phyloP scores from a whole-genome alignment of 2,113 vertebrate genomes.

The Mesitornis unicolor region DNA sequence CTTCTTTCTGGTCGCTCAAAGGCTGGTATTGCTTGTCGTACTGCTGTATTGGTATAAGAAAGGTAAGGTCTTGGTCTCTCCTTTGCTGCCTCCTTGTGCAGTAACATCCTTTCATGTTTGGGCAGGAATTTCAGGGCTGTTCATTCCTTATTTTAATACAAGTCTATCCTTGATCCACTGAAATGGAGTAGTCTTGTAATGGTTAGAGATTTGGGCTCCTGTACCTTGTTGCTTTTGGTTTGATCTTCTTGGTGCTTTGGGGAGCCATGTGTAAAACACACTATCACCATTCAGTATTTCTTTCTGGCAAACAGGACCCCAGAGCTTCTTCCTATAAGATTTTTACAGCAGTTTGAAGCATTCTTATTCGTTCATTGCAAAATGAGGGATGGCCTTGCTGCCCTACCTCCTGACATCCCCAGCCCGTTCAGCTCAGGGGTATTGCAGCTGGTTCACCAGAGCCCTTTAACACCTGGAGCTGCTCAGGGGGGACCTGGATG shows the following conservation, averaged over 20 bases:
- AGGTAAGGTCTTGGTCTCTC: not conserved
- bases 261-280: rapidly evolving
- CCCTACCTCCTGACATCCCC: not conserved
- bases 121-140: not conserved
- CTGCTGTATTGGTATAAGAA: not conserved
- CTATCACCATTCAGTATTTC: not conserved
- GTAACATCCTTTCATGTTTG: not conserved
- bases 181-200: too few species aligned
- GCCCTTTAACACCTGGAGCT: not conserved
- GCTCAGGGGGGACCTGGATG: not conserved
- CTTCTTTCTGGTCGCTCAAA: not conserved
- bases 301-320: not conserved
- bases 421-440: not conserved
- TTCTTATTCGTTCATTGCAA: not conserved
- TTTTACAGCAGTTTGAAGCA: not conserved
- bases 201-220: not conserved
- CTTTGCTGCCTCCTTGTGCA: not conserved
- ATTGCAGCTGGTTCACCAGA: not conserved
- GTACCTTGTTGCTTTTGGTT: not conserved
- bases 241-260: not conserved
- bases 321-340: not conserved
- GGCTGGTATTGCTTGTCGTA: rapidly evolving
- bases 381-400: rapidly evolving
- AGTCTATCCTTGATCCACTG: not conserved
- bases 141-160: not conserved